phyloP scores from a whole-genome alignment of 2,888 invertebrate genomes.

The Lasioglossum calceatum region DNA sequence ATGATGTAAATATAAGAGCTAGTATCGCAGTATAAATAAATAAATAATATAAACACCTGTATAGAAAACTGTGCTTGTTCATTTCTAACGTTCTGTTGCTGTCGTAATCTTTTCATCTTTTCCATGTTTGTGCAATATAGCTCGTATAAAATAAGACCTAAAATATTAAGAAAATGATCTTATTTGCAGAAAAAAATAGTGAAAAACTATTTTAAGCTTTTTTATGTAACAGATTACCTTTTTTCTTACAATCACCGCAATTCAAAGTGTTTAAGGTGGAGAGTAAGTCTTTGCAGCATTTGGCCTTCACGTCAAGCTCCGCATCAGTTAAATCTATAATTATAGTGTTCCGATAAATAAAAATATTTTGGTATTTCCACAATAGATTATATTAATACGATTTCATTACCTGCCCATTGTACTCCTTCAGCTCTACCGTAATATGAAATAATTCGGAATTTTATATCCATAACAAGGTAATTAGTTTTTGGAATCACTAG shows the following conservation, averaged over 20 bases:
- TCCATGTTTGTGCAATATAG: constrained; percentile 78
- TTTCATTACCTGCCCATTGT: constrained; percentile 86
- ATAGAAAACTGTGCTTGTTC: constrained; percentile 37
- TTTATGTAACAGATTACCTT: constrained; percentile 68
- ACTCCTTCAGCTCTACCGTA: constrained; percentile 86
- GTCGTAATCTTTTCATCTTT: constrained; percentile 61
- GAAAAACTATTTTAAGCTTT: neutral
- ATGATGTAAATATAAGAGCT: constrained; percentile 35
- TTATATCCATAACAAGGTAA: constrained; percentile 88
- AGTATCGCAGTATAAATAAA: constrained; percentile 15
- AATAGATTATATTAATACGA: constrained; percentile 18
- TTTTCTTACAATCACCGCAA: constrained; percentile 85
- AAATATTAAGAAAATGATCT: constrained; percentile 32
- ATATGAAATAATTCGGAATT: constrained; percentile 87
- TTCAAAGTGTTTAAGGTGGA: constrained; percentile 86
- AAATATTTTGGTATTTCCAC: neutral
- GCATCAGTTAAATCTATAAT: constrained; percentile 87
- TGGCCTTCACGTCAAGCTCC: constrained; percentile 86
- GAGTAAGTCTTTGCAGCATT: constrained; percentile 87
- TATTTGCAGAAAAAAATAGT: neutral
- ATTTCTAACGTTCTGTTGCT: constrained; percentile 37
- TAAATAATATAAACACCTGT: constrained; percentile 56
- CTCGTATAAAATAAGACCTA: constrained; percentile 81
- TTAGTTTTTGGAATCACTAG: constrained; percentile 87
- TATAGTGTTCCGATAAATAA: neutral